These are phyloP conservation scores for Hydrozoanthus tunicans DNA, from an alignment of 64 coral and sea anemone genomes.

Conservation along the genomic window DNA sequence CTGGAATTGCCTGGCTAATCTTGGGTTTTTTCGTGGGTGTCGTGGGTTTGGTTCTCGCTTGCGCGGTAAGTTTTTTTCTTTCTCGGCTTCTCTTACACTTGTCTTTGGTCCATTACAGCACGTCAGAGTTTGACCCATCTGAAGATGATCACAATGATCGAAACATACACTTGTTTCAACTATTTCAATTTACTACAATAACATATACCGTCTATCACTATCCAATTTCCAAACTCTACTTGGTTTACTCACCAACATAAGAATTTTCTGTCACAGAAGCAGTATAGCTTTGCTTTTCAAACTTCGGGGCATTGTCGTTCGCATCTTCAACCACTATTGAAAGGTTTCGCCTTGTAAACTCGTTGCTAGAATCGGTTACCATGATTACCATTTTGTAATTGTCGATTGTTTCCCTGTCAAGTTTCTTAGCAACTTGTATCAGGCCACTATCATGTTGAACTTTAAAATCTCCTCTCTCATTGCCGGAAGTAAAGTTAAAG, in stretches of 20 bases:
- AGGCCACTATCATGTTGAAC: constrained; percentile 70
- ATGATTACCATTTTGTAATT: constrained; percentile 70
- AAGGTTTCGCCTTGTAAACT: constrained; percentile 70
- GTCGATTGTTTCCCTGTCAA: constrained; percentile 82
- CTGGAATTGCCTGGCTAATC: too few relatives aligned
- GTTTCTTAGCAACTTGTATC: constrained; percentile 69
- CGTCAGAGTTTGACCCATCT: too few relatives aligned
- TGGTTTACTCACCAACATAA: constrained; percentile 42
- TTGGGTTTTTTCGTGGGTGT: too few relatives aligned
- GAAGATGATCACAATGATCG: too few relatives aligned
- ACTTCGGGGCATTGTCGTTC: constrained; percentile 86
- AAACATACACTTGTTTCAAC: too few relatives aligned
- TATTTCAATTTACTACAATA: too few relatives aligned
- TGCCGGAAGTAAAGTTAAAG: constrained; percentile 69
- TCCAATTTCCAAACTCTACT: neutral
- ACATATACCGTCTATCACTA: too few relatives aligned
- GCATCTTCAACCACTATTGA: constrained; percentile 72
- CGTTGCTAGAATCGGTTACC: constrained; percentile 62
- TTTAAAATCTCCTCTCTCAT: constrained; percentile 61
- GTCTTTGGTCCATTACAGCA: too few relatives aligned
- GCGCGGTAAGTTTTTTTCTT: too few relatives aligned
- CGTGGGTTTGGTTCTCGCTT: too few relatives aligned
- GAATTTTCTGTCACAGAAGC: constrained; percentile 58
- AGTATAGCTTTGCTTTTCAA: constrained; percentile 51
- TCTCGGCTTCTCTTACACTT: too few relatives aligned